Base-by-base conservation (phyloP, 2,888 invertebrate genomes). In the Chromoteleia sp. region DNA sequence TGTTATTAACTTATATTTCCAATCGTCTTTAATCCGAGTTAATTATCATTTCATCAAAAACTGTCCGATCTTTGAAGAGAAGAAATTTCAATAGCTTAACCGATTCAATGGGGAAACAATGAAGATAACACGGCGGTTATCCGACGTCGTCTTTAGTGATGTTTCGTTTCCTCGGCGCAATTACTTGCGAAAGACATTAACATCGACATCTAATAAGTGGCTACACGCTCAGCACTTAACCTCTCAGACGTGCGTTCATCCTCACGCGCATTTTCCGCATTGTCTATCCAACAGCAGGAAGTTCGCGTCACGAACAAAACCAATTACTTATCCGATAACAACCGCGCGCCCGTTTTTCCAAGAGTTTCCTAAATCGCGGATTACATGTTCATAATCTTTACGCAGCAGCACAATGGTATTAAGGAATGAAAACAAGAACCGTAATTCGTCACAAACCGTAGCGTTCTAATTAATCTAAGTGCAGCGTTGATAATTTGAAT, bases 201-300 rank as follows among this genome's bases (percentile, higher is more conserved):
- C 58, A 63, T 77, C 71, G 78, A 71, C 61, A 78, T 78, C 65
- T 71, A 78, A 78, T 78, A 78, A 78, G 58, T 61, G 65, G 71
- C 50, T 71, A 65, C 63, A 48, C 36, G 56, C 48, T 63, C 52
- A n/a, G 70, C 63, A 63, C 39, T 77, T 63, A 63, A 45, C 29
- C 39, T 70, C 29, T 43, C 15, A 50, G 43, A 58, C 58, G 48
- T 56, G 25, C 70, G 45, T 54, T 70, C 48, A 56, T 70, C 63
- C 14, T 71, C 21, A 63, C 65, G 30, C 30, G 59, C 59, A 25
- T 39, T 50, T 50, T 39, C 48, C 41, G 21, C 48, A 36, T 52
- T 52, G 7, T 56, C 19, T 52, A 21, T 6, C 10, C 15, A 15
- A 30, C 17, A 14, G 8, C n/a, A 39, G 50, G 50, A 59, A 71